phyloP scores from a whole-genome alignment of 2,113 vertebrate species.

The Corvus cornix region DNA sequence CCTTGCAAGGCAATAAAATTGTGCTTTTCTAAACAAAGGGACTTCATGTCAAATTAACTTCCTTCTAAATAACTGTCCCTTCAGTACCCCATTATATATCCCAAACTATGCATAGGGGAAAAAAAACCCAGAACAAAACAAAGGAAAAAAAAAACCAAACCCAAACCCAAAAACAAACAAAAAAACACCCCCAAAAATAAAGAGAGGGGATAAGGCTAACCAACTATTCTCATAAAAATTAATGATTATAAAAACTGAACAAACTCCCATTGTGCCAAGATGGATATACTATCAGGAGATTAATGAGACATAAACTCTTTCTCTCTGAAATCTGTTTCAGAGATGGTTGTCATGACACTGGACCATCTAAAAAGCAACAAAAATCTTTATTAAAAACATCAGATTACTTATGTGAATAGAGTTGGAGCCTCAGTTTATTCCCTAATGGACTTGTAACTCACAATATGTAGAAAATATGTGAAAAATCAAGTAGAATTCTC shows the following conservation, averaged over 20 bases:
- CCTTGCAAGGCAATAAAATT: not conserved
- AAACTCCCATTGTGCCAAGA: not conserved
- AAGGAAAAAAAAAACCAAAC: accelerated
- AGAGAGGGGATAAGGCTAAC: not conserved
- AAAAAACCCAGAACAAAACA: not conserved
- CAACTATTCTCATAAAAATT: not conserved
- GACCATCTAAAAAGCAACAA: not conserved
- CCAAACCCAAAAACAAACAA: too few relatives aligned
- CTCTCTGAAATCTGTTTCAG: not conserved
- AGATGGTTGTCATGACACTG: not conserved
- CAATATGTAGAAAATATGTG: not conserved
- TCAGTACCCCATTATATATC: not conserved
- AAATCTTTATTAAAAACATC: not conserved
- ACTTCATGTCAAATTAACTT: constrained; percentile 50
- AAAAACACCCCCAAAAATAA: not conserved
- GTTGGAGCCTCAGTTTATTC: not conserved
- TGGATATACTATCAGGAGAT: not conserved
- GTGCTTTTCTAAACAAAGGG: not conserved
- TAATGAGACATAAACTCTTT: not conserved
- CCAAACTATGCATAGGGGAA: not conserved
- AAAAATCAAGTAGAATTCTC: not conserved
- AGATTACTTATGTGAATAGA: not conserved
- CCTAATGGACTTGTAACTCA: not conserved
- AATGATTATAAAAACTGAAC: not conserved
- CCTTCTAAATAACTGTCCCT: constrained; percentile 9